These are phyloP conservation scores for Parasteatoda tepidariorum DNA, from an alignment of 1,140 invertebrate genomes.

Conservation along the genomic window DNA sequence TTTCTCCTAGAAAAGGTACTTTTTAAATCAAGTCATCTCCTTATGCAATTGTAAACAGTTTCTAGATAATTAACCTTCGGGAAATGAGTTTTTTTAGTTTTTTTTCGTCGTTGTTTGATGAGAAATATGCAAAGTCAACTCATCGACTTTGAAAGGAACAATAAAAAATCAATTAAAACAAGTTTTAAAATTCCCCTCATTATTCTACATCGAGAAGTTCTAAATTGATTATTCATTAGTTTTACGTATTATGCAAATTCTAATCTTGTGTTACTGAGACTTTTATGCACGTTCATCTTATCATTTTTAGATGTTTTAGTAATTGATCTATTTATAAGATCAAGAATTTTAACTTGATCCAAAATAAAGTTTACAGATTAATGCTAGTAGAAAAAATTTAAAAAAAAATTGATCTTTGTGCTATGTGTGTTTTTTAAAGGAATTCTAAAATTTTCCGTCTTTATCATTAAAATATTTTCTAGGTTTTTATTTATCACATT, in stretches of 20 bases:
- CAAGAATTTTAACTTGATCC: too few species aligned
- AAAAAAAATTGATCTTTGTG: too few species aligned
- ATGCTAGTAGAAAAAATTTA: too few species aligned
- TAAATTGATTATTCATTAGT: constrained; percentile 60
- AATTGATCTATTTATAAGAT: too few species aligned
- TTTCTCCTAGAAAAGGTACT: constrained; percentile 17
- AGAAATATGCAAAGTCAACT: constrained; percentile 61
- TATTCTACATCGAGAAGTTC: constrained; percentile 29
- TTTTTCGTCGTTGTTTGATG: constrained; percentile 46
- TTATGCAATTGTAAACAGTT: constrained; percentile 55
- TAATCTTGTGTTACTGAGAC: not conserved
- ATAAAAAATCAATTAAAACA: constrained; percentile 58
- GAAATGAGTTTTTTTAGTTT: constrained; percentile 30
- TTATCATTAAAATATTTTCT: not conserved
- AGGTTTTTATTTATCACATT: not conserved
- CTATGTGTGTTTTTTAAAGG: too few species aligned
- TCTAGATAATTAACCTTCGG: constrained; percentile 53
- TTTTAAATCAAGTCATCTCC: constrained; percentile 41
- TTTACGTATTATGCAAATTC: constrained; percentile 55
- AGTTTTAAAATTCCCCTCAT: constrained; percentile 47
- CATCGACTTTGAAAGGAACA: constrained; percentile 55
- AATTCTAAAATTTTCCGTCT: too few species aligned
- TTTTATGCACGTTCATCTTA: constrained; percentile 47
- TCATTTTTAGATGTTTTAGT: constrained; percentile 47
- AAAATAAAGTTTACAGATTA: too few species aligned